Percentiles rank a stretch among this genome's conserved stretches.
Evolutionary conservation across 2,113 vertebrate species (phyloP).

Genomic region (Syngnathus typhle): DNA sequence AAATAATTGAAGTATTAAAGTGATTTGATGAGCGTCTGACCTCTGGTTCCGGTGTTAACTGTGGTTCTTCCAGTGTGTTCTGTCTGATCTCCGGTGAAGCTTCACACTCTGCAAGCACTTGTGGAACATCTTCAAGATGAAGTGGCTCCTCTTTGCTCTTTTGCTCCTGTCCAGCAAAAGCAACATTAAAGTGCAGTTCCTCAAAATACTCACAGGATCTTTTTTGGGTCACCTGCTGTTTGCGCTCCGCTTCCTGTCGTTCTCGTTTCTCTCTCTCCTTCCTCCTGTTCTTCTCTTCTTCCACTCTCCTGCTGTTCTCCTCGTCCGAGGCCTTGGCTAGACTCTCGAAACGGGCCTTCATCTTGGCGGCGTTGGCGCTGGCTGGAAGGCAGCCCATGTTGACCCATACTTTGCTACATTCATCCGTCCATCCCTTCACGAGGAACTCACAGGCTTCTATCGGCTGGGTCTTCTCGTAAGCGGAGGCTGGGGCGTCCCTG

Average conservation of each 20-base stretch:
- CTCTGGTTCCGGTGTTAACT: constrained; percentile 23
- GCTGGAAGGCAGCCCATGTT: constrained; percentile 17
- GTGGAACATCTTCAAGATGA: constrained; percentile 40
- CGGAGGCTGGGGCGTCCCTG: constrained; percentile 77
- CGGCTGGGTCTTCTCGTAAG: constrained; percentile 81
- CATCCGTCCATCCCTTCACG: background rate
- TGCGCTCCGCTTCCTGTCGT: constrained; percentile 51
- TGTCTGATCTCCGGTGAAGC: constrained; percentile 24
- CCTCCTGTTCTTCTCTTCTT: constrained; percentile 70
- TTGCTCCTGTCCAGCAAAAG: constrained; percentile 45
- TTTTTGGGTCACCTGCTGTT: constrained; percentile 45
- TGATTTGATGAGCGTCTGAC: constrained; percentile 10
- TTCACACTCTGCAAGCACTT: constrained; percentile 20
- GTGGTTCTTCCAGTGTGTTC: constrained; percentile 24
- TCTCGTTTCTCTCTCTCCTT: constrained; percentile 71
- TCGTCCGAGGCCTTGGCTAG: constrained; percentile 78
- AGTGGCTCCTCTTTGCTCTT: constrained; percentile 41
- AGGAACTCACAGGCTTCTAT: constrained; percentile 79
- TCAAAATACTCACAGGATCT: background rate
- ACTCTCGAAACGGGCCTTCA: constrained; percentile 84
- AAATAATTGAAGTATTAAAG: too few species aligned
- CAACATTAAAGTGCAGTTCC: background rate
- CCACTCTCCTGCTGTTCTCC: constrained; percentile 72
- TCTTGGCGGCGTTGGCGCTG: constrained; percentile 72
- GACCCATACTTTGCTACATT: background rate